Conservation (phyloP, 2,888 invertebrate species). For the Protonemura montana region DNA sequence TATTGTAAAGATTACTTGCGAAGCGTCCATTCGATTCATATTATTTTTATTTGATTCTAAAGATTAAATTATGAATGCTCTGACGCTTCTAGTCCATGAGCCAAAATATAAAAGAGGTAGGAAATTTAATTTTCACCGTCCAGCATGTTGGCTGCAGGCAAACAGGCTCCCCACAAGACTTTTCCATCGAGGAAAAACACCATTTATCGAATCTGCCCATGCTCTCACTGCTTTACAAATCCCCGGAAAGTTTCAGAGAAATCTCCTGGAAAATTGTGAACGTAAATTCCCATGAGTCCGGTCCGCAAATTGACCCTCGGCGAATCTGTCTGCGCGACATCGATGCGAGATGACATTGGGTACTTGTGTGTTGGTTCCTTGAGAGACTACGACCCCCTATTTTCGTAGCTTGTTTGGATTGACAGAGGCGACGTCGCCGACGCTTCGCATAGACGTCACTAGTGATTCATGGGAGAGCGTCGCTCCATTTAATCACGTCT, state of each 20-base stretch:
- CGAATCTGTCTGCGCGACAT: not conserved
- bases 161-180: not conserved
- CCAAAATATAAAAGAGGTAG: no score
- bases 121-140: no score
- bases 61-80: no score
- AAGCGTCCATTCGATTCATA: no score
- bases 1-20: not conserved
- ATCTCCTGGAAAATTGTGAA: not conserved
- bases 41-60: no score
- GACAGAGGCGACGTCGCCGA: not conserved
- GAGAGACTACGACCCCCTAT: no score
- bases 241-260: not conserved
- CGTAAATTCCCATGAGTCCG: not conserved
- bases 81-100: no score
- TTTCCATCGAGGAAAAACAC: not conserved
- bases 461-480: not conserved
- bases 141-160: not conserved
- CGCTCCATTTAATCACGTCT: not conserved
- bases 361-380: not conserved
- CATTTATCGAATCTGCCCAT: not conserved
- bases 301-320: constrained; percentile 14
- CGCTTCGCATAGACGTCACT: not conserved
- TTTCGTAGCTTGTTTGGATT: not conserved
- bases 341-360: not conserved
- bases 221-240: not conserved